phyloP scores from a whole-genome alignment of 35 echinoderm and acorn worm species.

The Patiria miniata region DNA sequence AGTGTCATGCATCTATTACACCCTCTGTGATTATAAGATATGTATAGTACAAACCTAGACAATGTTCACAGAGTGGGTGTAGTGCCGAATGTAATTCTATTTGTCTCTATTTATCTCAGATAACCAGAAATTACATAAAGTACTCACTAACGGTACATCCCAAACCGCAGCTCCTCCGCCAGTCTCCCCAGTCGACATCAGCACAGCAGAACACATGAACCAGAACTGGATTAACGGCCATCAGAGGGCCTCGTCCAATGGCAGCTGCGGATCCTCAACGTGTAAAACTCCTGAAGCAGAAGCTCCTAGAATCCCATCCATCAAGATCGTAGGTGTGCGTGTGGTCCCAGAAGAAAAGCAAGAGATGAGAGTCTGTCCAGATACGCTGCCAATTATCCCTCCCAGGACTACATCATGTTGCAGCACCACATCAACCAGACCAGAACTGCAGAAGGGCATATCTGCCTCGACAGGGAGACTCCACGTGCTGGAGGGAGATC shows the following conservation, averaged over 20 bases:
- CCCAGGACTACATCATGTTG: background rate
- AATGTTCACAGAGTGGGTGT: too few species aligned
- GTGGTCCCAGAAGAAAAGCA: background rate
- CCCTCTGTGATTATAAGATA: too few species aligned
- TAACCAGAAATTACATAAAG: too few species aligned
- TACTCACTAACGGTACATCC: too few species aligned
- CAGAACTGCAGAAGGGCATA: background rate
- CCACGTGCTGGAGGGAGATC: background rate
- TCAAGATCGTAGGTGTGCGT: background rate
- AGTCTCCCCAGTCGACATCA: too few species aligned
- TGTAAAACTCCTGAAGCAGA: background rate
- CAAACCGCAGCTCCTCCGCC: too few species aligned
- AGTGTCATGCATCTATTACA: too few species aligned
- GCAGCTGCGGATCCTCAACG: background rate
- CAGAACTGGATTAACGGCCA: too few species aligned
- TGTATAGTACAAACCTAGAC: too few species aligned
- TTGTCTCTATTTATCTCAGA: too few species aligned
- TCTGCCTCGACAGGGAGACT: constrained; percentile 1
- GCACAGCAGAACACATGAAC: too few species aligned
- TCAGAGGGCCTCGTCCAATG: background rate
- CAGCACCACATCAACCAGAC: background rate
- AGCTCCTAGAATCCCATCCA: background rate
- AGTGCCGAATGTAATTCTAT: too few species aligned
- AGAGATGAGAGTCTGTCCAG: background rate
- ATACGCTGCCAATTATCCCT: background rate